These are phyloP conservation scores for Synanthedon vespiformis DNA, from an alignment of 2,888 invertebrate species.

Conservation along the genomic window DNA sequence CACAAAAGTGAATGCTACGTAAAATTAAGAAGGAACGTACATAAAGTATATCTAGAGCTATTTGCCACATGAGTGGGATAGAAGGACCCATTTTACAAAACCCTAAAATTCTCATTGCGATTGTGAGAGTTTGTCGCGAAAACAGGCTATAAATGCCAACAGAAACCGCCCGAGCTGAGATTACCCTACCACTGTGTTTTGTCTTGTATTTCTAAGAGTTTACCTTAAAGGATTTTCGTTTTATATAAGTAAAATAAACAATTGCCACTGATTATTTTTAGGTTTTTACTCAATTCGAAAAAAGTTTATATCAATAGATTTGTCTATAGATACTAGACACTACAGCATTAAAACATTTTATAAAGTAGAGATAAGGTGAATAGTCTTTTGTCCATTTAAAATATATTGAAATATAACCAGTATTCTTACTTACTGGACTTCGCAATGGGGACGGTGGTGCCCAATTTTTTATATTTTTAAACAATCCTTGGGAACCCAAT, in stretches of 20 bases:
- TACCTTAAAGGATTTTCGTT: not conserved
- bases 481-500: too few relatives aligned
- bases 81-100: constrained; percentile 35
- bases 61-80: constrained; percentile 16
- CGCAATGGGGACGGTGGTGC: too few relatives aligned
- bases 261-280: not conserved
- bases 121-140: constrained; percentile 37
- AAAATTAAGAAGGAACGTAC: not conserved
- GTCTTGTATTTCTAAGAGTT: not conserved
- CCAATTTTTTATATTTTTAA: too few relatives aligned
- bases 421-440: too few relatives aligned
- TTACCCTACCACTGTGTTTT: constrained; percentile 12
- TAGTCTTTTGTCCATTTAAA: too few relatives aligned
- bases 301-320: too few relatives aligned
- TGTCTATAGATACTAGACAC: too few relatives aligned
- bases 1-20: not conserved
- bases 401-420: too few relatives aligned
- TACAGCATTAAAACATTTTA: too few relatives aligned
- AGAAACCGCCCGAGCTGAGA: constrained; percentile 31
- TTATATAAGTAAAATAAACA: not conserved
- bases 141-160: constrained; percentile 39
- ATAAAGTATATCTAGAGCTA: not conserved
- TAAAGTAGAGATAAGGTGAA: too few relatives aligned
- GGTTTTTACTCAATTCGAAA: too few relatives aligned
- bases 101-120: constrained; percentile 41